phyloP scores from a whole-genome alignment of 1,140 invertebrate genomes.

The Anastatus disparis region DNA sequence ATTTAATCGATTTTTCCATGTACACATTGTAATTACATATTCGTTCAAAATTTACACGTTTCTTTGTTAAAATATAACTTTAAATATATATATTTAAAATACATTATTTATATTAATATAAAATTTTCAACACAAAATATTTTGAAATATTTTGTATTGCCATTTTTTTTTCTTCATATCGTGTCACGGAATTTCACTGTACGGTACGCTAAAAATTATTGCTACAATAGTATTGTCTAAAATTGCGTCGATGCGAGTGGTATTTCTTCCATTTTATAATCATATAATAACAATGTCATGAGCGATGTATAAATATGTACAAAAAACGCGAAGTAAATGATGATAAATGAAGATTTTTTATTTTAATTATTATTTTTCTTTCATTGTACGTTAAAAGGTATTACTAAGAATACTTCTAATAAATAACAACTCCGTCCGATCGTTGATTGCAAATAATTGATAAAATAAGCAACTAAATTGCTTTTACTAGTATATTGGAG shows the following conservation, averaged over 20 bases:
- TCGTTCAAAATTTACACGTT: not conserved
- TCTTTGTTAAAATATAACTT: slow-evolving; percentile 12
- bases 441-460: slow-evolving; percentile 3
- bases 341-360: not conserved
- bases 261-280: slow-evolving; percentile 31
- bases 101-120: slow-evolving; percentile 15
- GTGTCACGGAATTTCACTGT: slow-evolving; percentile 29
- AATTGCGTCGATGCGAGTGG: slow-evolving; percentile 28
- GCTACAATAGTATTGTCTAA: slow-evolving; percentile 36
- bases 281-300: slow-evolving; percentile 36
- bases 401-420: slow-evolving; percentile 52
- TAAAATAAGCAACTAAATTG: slow-evolving; percentile 7
- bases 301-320: slow-evolving; percentile 38
- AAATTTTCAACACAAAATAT: slow-evolving; percentile 17
- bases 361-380: slow-evolving; percentile 36
- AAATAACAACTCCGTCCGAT: slow-evolving; percentile 44
- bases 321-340: slow-evolving; percentile 33
- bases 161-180: slow-evolving; percentile 25
- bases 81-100: slow-evolving; percentile 4
- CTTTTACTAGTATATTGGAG: slow-evolving; percentile 3
- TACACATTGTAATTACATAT: slow-evolving; percentile 12
- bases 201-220: slow-evolving; percentile 29
- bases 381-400: slow-evolving; percentile 41
- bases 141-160: slow-evolving; percentile 32
- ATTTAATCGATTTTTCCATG: slow-evolving; percentile 1